Conservation (phyloP, 2,113 vertebrate genomes). For the Gambusia affinis region DNA sequence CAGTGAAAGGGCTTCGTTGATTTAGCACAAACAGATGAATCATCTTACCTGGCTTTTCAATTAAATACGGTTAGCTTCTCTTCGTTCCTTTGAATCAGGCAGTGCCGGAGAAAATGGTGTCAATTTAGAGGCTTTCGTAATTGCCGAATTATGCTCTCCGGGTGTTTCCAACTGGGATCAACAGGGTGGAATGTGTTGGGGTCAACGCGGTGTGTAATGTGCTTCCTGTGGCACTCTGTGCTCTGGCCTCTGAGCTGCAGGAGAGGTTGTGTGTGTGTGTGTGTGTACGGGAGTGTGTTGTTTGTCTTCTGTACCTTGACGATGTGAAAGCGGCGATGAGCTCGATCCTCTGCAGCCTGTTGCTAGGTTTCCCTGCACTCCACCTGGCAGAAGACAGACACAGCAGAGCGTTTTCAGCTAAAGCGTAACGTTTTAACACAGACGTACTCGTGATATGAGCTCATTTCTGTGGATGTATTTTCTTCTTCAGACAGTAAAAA, state of each 20-base stretch:
- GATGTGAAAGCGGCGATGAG: conserved; percentile 17
- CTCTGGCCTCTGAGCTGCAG: conserved; percentile 21
- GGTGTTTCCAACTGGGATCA: conserved; percentile 22
- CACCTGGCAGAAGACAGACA: conserved; percentile 52
- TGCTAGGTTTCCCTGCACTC: conserved; percentile 65
- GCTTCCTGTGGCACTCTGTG: conserved; percentile 30
- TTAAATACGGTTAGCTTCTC: conserved; percentile 9
- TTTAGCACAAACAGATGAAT: conserved; percentile 32
- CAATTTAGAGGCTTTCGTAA: conserved; percentile 11
- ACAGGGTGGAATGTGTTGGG: conserved; percentile 18
- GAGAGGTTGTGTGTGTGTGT: conserved; percentile 1
- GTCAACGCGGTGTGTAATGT: conserved; percentile 29
- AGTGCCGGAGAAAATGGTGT: conserved; percentile 19
- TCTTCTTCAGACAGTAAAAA: background rate
- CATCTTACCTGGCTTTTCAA: conserved; percentile 32
- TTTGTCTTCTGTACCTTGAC: conserved; percentile 19
- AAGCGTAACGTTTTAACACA: background rate
- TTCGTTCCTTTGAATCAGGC: conserved; percentile 25
- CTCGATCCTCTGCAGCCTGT: conserved; percentile 57
- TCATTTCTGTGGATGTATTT: no score
- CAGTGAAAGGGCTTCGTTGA: conserved; percentile 5
- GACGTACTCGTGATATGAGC: no score
- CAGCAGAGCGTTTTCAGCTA: conserved; percentile 37
- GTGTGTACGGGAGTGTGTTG: conserved; percentile 6
- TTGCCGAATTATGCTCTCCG: conserved; percentile 14